Base-by-base conservation (phyloP, 2,113 vertebrate species). In the Neoarius graeffei region DNA sequence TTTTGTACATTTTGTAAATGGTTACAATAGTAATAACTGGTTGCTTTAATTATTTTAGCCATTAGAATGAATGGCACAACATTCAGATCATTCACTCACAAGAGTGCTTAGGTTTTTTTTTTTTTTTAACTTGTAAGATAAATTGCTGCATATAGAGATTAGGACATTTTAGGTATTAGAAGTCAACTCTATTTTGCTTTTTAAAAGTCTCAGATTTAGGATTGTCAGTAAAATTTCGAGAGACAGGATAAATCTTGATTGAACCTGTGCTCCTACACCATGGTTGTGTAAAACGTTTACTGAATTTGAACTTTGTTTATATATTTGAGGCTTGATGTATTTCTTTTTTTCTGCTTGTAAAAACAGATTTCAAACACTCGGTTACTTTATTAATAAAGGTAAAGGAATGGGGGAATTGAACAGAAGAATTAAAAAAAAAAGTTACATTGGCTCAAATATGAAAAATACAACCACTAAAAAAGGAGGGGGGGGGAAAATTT, bases 381-480 rank as follows among this genome's bases (percentile, higher is more conserved):
- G 97, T 97, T 97, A 97, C 96, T 97, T 42, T 98, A 97, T 96
- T 96, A 99, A 99, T 99, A 99, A 99, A 99, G 97, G 96, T 92
- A 92, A 92, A 95, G 96, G 96, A 97, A 99, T 98, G 97, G 97
- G 91, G 88, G 86, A 5, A 89, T 59, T 0, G 27, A 88, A 92
- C 87, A 92, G 3, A 94, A 92, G 86, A 86, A 73, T 52, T 27
- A 56, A 23, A 71, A 74, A 52, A 89, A 71, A 80, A 4, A 89
- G 83, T 88, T 87, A 0, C 89, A 94, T 94, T 95, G 83, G 92
- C 66, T 8, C 3, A 30, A 85, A 73, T 81, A 25, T 67, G 50
- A 85, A 83, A 0, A 4, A 25, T 93, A 30, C 8, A 27, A 85
- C 23, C 13, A 56, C 88, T 64, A 4, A 35, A 83, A 74, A 52